These are phyloP conservation scores for Trinectes maculatus DNA, from an alignment of 2,113 vertebrate genomes.

Conservation along the genomic window DNA sequence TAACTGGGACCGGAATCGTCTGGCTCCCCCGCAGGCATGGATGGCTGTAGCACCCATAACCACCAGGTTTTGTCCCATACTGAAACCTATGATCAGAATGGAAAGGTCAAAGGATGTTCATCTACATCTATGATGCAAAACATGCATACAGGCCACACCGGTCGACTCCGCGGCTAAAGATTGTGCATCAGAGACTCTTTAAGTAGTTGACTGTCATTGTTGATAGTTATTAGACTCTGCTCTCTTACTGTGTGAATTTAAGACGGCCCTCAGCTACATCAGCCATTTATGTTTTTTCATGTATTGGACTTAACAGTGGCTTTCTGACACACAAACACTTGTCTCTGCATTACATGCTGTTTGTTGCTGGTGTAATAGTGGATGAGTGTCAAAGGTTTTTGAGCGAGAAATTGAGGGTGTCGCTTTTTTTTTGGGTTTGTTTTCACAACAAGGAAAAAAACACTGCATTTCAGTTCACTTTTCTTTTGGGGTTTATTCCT, in stretches of 20 bases:
- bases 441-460: conserved; percentile 26
- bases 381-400: conserved; percentile 9
- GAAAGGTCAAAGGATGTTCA: no score
- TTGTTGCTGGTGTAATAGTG: conserved; percentile 10
- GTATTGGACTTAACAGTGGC: neutral
- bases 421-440: conserved; percentile 10
- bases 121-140: conserved; percentile 6
- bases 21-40: conserved; percentile 17
- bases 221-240: conserved; percentile 36
- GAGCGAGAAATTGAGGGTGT: neutral
- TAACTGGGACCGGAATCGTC: conserved; percentile 6
- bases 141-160: conserved; percentile 1
- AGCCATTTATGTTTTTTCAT: neutral
- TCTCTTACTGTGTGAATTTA: conserved; percentile 39
- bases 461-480: conserved; percentile 62
- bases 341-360: conserved; percentile 6
- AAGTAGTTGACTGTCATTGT: conserved; percentile 32
- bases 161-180: conserved; percentile 32
- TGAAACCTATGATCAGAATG: no score
- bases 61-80: neutral
- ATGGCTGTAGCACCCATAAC: conserved; percentile 23
- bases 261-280: conserved; percentile 19
- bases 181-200: conserved; percentile 33
- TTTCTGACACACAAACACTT: conserved; percentile 4
- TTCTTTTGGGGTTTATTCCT: conserved; percentile 50